phyloP scores from a whole-genome alignment of 2,797 vertebrate species.

The Lacerta bilineata region DNA sequence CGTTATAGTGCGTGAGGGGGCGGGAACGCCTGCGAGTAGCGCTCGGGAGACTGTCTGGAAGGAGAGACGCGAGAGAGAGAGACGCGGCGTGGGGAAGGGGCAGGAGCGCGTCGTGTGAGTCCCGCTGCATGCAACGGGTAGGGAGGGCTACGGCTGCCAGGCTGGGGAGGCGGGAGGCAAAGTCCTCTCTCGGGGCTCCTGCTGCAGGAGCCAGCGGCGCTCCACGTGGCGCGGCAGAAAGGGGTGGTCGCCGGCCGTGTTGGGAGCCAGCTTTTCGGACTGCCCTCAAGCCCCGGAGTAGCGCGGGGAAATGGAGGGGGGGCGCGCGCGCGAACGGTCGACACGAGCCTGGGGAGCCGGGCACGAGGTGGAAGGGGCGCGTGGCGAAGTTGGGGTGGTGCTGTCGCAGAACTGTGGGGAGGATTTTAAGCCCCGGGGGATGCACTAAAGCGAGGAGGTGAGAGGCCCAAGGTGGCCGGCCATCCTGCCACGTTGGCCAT shows the following conservation, averaged over 20 bases:
- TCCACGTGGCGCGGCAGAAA: constrained; percentile 29
- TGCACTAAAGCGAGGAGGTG: not conserved
- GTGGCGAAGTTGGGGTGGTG: too few relatives aligned
- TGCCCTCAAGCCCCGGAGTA: too few relatives aligned
- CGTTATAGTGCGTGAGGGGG: constrained; percentile 41
- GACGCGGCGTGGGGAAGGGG: accelerated
- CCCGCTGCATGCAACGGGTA: not conserved
- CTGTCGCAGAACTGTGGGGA: not conserved
- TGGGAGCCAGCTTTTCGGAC: too few relatives aligned
- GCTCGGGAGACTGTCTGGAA: not conserved
- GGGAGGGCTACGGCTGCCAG: not conserved
- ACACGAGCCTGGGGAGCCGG: not conserved
- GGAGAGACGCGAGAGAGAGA: too few relatives aligned
- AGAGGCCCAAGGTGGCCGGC: not conserved
- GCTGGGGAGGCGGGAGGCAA: not conserved
- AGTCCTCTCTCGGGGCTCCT: accelerated
- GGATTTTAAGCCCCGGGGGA: accelerated
- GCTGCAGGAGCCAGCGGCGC: not conserved
- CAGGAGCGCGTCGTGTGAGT: not conserved
- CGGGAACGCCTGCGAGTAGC: not conserved
- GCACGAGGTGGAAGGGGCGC: not conserved
- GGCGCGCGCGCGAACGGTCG: not conserved
- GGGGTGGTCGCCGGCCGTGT: not conserved
- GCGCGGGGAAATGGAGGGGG: not conserved
- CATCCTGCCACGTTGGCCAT: not conserved